Conservation (phyloP, 2,888 invertebrate species). For the Chromoteleia sp. region DNA sequence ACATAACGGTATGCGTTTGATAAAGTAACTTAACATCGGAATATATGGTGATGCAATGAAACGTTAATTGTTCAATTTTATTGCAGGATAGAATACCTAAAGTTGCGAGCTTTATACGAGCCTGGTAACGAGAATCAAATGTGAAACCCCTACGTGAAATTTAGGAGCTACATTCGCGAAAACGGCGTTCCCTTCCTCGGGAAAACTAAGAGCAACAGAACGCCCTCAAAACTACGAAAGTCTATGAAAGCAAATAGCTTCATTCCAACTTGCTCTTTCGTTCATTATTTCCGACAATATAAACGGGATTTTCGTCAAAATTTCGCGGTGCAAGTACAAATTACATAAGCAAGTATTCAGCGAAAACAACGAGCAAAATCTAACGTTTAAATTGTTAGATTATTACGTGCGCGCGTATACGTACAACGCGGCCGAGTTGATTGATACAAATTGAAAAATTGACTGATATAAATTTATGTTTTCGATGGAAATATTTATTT, state of each 20-base stretch:
- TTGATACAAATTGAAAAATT: too few relatives aligned
- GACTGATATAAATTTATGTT: neutral
- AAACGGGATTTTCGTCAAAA: conserved; percentile 49
- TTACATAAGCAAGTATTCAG: conserved; percentile 22
- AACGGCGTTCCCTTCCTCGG: conserved; percentile 31
- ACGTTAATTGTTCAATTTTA: conserved; percentile 69
- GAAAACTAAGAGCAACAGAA: conserved; percentile 58
- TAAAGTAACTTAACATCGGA: conserved; percentile 61
- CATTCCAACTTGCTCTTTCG: conserved; percentile 68
- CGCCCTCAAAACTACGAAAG: conserved; percentile 55
- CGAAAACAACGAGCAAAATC: conserved; percentile 3
- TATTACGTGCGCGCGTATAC: too few relatives aligned
- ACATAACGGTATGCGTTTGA: conserved; percentile 56
- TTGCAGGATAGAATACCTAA: conserved; percentile 60
- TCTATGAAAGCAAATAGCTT: conserved; percentile 70
- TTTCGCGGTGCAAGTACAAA: conserved; percentile 14
- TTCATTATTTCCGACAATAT: conserved; percentile 55
- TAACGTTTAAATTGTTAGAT: conserved; percentile 16
- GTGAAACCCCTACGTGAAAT: conserved; percentile 57
- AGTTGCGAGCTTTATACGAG: conserved; percentile 60
- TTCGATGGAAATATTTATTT: too few relatives aligned
- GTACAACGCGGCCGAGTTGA: too few relatives aligned
- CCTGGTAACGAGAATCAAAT: conserved; percentile 62
- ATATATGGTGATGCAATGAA: conserved; percentile 69
- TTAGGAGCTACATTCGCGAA: conserved; percentile 63